Evolutionary conservation across 2,797 vertebrate species (phyloP).

Genomic region (Platalea minor): DNA sequence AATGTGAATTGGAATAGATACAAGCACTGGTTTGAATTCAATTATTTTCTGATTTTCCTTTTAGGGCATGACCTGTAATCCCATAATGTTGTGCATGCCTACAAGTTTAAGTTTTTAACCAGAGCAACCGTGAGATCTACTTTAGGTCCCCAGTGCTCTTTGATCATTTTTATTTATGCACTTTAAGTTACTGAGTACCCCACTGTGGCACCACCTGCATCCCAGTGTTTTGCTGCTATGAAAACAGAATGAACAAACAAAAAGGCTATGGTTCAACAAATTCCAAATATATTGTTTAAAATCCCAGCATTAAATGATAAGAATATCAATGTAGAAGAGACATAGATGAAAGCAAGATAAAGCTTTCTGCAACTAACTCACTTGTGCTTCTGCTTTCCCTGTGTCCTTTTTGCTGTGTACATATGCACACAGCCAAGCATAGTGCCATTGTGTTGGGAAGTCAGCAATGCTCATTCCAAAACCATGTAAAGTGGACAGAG

Average conservation of each 20-base stretch:
- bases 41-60: conserved; percentile 17
- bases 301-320: not conserved
- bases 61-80: not conserved
- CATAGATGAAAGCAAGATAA: not conserved
- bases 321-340: not conserved
- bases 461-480: not conserved
- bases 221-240: not conserved
- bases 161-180: not conserved
- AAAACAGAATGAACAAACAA: not conserved
- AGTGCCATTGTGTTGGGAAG: not conserved
- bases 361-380: not conserved
- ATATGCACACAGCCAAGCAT: not conserved
- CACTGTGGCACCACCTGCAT: not conserved
- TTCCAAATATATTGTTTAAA: not conserved
- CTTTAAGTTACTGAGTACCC: not conserved
- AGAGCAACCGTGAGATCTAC: not conserved
- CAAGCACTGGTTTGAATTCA: not conserved
- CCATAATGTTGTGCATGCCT: not conserved
- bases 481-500: not conserved
- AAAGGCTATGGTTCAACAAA: not conserved
- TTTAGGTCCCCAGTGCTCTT: not conserved
- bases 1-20: not conserved
- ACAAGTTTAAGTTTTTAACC: not conserved
- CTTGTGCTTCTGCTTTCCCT: not conserved
- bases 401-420: not conserved